Evolutionary conservation across 2,113 vertebrate genomes (phyloP).

Genomic region (Gadus macrocephalus): DNA sequence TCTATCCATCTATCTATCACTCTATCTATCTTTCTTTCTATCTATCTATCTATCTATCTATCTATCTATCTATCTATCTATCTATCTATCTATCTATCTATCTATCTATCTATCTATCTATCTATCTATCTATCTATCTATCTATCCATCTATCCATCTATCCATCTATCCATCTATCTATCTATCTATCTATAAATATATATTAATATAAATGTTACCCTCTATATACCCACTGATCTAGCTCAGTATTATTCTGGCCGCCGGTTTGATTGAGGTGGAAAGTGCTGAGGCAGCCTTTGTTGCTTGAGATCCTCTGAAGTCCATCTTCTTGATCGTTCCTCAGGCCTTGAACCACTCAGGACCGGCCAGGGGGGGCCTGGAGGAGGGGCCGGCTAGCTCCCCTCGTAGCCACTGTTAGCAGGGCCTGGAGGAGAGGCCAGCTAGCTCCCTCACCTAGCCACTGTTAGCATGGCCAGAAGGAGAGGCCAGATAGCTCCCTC

Average conservation of each 20-base stretch:
- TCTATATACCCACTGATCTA: background rate
- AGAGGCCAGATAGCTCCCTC: no score
- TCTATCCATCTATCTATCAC: no score
- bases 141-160: background rate
- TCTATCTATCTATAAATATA: background rate
- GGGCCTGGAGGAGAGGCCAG: no score
- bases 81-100: no score
- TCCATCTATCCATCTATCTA: background rate
- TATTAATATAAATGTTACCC: background rate
- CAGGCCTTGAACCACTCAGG: conserved; percentile 15
- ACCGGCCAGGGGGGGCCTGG: background rate
- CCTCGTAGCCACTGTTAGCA: no score
- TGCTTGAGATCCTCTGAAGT: conserved; percentile 16
- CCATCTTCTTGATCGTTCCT: conserved; percentile 35
- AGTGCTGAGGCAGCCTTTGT: background rate
- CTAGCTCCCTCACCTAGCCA: background rate
- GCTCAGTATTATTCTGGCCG: background rate
- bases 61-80: no score
- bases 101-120: no score
- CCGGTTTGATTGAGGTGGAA: background rate
- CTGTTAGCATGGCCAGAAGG: background rate
- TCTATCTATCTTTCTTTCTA: no score
- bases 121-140: no score
- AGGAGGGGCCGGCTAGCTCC: no score
- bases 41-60: no score